Evolutionary conservation across 2,888 invertebrate genomes (phyloP).

Genomic region (Crioceris asparagi): DNA sequence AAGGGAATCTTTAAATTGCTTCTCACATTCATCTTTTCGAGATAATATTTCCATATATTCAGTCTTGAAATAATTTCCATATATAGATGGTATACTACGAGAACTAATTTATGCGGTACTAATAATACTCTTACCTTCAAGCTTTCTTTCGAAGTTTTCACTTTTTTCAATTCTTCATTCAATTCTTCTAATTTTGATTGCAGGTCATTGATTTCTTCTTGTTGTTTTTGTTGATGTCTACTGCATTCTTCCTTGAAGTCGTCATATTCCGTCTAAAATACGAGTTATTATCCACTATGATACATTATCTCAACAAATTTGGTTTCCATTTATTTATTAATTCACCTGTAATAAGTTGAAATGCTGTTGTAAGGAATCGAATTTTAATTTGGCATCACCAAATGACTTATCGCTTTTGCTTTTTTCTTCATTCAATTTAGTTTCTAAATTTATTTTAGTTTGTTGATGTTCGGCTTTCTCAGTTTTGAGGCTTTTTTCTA

Average conservation of each 20-base stretch:
- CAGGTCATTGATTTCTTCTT: conserved; percentile 40
- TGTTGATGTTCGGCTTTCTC: conserved; percentile 46
- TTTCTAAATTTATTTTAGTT: conserved; percentile 40
- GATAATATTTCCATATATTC: conserved; percentile 30
- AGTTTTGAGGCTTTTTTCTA: conserved; percentile 46
- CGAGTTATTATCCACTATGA: too few relatives aligned
- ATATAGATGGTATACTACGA: neutral
- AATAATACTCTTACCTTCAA: conserved; percentile 35
- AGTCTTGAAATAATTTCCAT: conserved; percentile 23
- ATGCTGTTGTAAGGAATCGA: conserved; percentile 44
- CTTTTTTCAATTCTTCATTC: conserved; percentile 40
- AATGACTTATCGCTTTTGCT: conserved; percentile 41
- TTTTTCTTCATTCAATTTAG: conserved; percentile 40
- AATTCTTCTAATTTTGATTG: conserved; percentile 40
- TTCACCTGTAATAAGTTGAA: conserved; percentile 37
- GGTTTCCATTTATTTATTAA: neutral
- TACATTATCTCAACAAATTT: neutral
- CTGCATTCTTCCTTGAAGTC: conserved; percentile 42
- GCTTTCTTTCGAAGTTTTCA: conserved; percentile 30
- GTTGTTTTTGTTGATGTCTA: conserved; percentile 39
- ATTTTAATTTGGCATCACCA: conserved; percentile 42
- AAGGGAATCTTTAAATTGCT: conserved; percentile 25
- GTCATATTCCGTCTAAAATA: conserved; percentile 42
- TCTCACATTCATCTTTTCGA: conserved; percentile 32
- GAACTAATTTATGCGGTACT: too few relatives aligned